phyloP scores from a whole-genome alignment of 1,140 invertebrate genomes.

The Megalonaias nervosa region DNA sequence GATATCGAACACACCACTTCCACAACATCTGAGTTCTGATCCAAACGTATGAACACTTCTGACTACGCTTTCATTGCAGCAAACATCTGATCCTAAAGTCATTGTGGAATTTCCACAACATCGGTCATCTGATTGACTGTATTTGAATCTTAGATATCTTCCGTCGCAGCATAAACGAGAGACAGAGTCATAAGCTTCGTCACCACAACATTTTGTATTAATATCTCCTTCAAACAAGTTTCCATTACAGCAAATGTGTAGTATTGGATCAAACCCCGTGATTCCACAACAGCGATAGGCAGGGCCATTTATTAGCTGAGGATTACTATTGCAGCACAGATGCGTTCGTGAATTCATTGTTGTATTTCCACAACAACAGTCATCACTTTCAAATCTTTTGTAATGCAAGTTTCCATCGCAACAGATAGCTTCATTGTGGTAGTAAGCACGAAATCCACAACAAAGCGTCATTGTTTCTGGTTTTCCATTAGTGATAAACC shows the following conservation, averaged over 20 bases:
- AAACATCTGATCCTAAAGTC: background rate
- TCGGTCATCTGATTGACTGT: background rate
- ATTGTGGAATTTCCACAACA: constrained; percentile 15
- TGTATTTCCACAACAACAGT: constrained; percentile 24
- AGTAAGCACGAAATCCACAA: too few species aligned
- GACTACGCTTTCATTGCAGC: constrained; percentile 1
- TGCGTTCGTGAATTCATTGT: constrained; percentile 8
- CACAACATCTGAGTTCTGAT: constrained; percentile 6
- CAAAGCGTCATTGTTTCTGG: too few species aligned
- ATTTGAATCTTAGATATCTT: background rate
- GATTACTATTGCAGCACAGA: constrained; percentile 11
- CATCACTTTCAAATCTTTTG: background rate
- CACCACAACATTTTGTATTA: constrained; percentile 11
- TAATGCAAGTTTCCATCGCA: background rate
- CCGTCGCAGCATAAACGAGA: constrained; percentile 15
- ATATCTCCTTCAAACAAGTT: background rate
- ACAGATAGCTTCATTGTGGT: too few species aligned
- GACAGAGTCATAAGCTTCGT: constrained; percentile 5
- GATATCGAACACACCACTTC: background rate
- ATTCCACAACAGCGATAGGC: too few species aligned
- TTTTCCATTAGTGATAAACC: constrained; percentile 7
- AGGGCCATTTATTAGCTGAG: background rate
- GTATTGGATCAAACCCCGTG: too few species aligned
- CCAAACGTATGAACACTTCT: too few species aligned
- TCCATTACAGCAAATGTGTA: too few species aligned